These are phyloP conservation scores for Lota lota DNA, from an alignment of 2,113 vertebrate species.

Conservation along the genomic window DNA sequence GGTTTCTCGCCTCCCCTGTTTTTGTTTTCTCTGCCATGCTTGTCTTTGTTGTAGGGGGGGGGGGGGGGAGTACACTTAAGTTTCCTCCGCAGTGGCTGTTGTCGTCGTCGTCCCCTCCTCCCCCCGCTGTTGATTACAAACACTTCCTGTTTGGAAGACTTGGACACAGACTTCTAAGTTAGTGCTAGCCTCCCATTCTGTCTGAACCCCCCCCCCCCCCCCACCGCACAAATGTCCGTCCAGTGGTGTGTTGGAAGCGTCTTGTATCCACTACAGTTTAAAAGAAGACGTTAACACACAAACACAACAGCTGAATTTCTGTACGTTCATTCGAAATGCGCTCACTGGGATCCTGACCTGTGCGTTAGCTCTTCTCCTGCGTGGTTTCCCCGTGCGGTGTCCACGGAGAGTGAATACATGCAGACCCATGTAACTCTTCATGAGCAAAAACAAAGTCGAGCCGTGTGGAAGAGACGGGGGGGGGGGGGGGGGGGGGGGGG, in stretches of 20 bases:
- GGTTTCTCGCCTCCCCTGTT: no score
- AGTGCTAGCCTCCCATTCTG: no score
- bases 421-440: slow-evolving; percentile 98
- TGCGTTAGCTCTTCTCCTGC: slow-evolving; percentile 70
- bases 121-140: no score
- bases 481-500: no score
- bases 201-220: no score
- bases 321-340: slow-evolving; percentile 85
- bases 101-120: no score
- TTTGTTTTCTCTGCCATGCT: no score
- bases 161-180: no score
- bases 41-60: no score
- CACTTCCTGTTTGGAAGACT: no score
- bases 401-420: slow-evolving; percentile 81
- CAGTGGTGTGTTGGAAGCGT: slow-evolving; percentile 52
- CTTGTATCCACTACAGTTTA: slow-evolving; percentile 53
- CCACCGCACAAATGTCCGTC: slow-evolving; percentile 50
- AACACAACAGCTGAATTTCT: slow-evolving; percentile 58
- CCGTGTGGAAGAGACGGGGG: slow-evolving; percentile 47
- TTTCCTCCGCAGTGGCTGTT: no score
- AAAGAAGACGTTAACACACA: slow-evolving; percentile 15
- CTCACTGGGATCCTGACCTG: slow-evolving; percentile 94
- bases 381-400: slow-evolving; percentile 78
- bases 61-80: no score
- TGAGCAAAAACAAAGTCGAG: slow-evolving; percentile 92